Percentiles rank a stretch among this genome's conserved stretches.
Evolutionary conservation across 2,888 invertebrate species (phyloP).

Genomic region (Conchocele bisecta): DNA sequence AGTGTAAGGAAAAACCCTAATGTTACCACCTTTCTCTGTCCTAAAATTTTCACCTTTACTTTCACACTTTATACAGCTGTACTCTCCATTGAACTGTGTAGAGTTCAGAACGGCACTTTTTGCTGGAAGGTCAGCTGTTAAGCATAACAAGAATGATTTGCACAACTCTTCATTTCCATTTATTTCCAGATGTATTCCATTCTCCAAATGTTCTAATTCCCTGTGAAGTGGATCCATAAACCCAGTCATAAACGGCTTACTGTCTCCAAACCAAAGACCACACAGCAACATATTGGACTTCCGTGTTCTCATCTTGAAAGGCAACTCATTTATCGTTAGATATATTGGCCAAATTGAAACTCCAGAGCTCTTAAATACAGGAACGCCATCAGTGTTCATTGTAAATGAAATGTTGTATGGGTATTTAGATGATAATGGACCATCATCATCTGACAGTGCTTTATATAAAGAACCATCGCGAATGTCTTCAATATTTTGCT

Average conservation of each 20-base stretch:
- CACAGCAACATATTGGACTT: background rate
- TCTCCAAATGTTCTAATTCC: too few species aligned
- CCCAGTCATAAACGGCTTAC: background rate
- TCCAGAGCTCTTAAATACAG: background rate
- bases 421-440: background rate
- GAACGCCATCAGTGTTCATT: background rate
- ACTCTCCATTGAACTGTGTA: conserved; percentile 23
- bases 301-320: background rate
- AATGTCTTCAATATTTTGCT: background rate
- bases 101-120: conserved; percentile 23
- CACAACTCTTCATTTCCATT: too few species aligned
- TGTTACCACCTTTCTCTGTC: conserved; percentile 19
- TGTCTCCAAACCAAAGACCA: background rate
- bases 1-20: conserved; percentile 26
- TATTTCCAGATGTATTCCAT: too few species aligned
- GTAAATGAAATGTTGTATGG: background rate
- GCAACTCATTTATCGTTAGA: background rate
- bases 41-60: conserved; percentile 14
- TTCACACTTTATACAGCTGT: conserved; percentile 17
- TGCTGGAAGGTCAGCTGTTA: conserved; percentile 41
- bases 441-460: background rate
- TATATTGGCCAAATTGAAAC: background rate
- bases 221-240: background rate
- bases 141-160: too few species aligned
- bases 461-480: background rate